Conservation (phyloP, 2,888 invertebrate species). For the Scaptomyza caliginosa region DNA sequence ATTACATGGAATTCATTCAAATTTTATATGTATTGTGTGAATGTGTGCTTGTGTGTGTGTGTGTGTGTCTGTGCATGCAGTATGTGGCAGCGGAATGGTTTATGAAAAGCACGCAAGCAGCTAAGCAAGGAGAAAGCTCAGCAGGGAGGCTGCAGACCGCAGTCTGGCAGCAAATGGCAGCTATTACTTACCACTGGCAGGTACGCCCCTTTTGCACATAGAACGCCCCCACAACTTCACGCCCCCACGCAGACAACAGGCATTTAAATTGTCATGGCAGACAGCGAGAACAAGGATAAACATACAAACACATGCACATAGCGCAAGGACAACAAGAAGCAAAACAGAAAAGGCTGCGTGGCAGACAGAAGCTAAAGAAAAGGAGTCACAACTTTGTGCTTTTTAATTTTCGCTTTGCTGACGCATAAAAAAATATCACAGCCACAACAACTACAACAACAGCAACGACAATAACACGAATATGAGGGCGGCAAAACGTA, state of each 20-base stretch:
- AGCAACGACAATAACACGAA: constrained; percentile 15
- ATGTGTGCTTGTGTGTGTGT: background rate
- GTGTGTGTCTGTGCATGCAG: constrained; percentile 4
- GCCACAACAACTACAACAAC: constrained; percentile 32
- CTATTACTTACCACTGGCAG: constrained; percentile 64
- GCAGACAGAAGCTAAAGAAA: constrained; percentile 28
- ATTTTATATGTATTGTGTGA: constrained; percentile 17
- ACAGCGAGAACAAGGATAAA: constrained; percentile 32
- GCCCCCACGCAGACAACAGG: constrained; percentile 48
- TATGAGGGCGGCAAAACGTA: constrained; percentile 51
- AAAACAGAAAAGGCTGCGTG: constrained; percentile 55
- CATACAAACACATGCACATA: background rate
- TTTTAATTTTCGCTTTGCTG: constrained; percentile 43
- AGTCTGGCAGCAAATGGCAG: constrained; percentile 57
- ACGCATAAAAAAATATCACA: constrained; percentile 48
- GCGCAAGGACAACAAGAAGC: constrained; percentile 16
- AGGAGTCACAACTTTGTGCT: constrained; percentile 37
- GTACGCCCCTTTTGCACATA: constrained; percentile 1
- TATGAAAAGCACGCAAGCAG: constrained; percentile 24
- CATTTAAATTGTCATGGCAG: constrained; percentile 76
- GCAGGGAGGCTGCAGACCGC: constrained; percentile 52
- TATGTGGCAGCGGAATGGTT: constrained; percentile 30
- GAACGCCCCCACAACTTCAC: constrained; percentile 5
- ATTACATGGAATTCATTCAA: constrained; percentile 62
- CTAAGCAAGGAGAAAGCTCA: constrained; percentile 2